phyloP scores from a whole-genome alignment of 1,140 invertebrate species.

The Plectrocnemia conspersa region DNA sequence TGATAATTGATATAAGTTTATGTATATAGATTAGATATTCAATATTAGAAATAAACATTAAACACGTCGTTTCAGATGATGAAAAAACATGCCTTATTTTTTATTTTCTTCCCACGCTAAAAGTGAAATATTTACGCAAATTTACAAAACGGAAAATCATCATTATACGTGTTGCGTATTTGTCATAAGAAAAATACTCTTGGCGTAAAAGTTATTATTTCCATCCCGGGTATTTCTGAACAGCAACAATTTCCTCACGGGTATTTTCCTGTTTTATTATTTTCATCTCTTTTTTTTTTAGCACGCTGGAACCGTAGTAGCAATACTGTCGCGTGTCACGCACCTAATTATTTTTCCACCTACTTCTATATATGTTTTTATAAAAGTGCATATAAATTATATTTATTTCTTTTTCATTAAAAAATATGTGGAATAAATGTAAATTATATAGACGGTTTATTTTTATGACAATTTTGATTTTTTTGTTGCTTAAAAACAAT shows the following conservation, averaged over 20 bases:
- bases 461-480: too few relatives aligned
- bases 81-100: neutral
- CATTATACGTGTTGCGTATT: neutral
- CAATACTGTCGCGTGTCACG: constrained; percentile 14
- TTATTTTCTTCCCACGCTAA: neutral
- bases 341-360: constrained; percentile 7
- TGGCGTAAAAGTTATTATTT: constrained; percentile 11
- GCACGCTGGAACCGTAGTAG: constrained; percentile 10
- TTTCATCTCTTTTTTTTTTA: neutral
- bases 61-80: neutral
- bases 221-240: constrained; percentile 5
- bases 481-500: too few relatives aligned
- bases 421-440: too few relatives aligned
- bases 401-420: constrained; percentile 12
- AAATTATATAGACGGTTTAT: too few relatives aligned
- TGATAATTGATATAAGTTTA: too few relatives aligned
- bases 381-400: neutral
- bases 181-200: constrained; percentile 16
- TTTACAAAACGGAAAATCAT: constrained; percentile 1
- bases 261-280: constrained; percentile 12
- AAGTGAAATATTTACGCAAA: neutral
- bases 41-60: too few relatives aligned
- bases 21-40: too few relatives aligned
- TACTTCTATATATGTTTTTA: neutral
- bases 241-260: constrained; percentile 12